phyloP scores from a whole-genome alignment of 2,888 invertebrate genomes.

The Carcina quercana region DNA sequence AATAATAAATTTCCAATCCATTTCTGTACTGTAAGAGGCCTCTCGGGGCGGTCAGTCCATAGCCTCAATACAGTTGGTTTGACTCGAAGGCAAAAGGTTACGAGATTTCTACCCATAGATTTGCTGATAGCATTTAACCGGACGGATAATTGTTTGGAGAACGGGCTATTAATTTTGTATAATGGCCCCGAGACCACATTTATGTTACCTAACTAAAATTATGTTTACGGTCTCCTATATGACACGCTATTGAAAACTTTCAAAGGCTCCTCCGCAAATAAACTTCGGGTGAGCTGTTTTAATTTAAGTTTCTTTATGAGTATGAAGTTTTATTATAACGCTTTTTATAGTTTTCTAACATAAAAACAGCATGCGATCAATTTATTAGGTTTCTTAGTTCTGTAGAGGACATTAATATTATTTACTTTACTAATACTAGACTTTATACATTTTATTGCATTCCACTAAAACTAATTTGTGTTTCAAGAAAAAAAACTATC shows the following conservation, averaged over 20 bases:
- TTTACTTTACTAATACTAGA: too few relatives aligned
- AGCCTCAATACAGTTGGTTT: conserved; percentile 36
- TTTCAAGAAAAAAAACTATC: too few relatives aligned
- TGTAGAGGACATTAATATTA: conserved; percentile 9
- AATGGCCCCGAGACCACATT: conserved; percentile 55
- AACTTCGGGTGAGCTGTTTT: conserved; percentile 32
- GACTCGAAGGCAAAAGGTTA: conserved; percentile 66
- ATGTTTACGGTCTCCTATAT: conserved; percentile 36
- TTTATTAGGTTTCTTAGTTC: conserved; percentile 10
- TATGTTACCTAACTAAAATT: conserved; percentile 55
- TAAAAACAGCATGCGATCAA: conserved; percentile 10
- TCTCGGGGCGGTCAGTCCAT: conserved; percentile 24
- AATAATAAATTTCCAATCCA: too few relatives aligned
- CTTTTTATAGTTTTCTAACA: conserved; percentile 8
- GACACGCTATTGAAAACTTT: conserved; percentile 49
- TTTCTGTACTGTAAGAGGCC: conserved; percentile 27
- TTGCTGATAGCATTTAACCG: conserved; percentile 66
- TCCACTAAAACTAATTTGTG: too few relatives aligned
- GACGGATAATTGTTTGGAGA: conserved; percentile 66
- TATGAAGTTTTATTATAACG: conserved; percentile 10
- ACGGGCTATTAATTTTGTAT: conserved; percentile 62
- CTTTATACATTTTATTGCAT: too few relatives aligned
- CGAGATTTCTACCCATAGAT: conserved; percentile 67
- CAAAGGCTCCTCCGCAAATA: conserved; percentile 36
- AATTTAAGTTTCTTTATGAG: conserved; percentile 8